Conservation (phyloP, 2,113 vertebrate genomes). For the Ptychochromis oligacanthus region DNA sequence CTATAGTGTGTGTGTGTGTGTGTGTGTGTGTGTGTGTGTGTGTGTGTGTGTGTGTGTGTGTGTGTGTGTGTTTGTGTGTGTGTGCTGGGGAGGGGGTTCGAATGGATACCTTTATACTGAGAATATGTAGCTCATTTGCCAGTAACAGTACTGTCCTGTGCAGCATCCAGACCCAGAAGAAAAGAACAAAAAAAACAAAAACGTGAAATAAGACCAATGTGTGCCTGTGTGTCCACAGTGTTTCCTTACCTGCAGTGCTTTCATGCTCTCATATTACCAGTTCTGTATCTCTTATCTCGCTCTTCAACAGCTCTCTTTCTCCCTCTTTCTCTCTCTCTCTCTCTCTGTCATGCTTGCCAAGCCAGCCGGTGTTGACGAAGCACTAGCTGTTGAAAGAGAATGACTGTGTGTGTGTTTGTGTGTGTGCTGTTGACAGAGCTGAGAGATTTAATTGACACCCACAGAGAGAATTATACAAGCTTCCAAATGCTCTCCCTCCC, state of each 20-base stretch:
- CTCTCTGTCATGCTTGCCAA: slow-evolving; percentile 42
- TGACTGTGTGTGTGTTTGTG: slow-evolving; percentile 21
- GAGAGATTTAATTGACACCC: slow-evolving; percentile 76
- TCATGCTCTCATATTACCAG: slow-evolving; percentile 57
- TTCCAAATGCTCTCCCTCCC: slow-evolving; percentile 65
- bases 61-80: too few species aligned
- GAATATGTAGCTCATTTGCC: not conserved
- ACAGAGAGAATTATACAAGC: slow-evolving; percentile 73
- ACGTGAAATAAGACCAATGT: slow-evolving; percentile 7
- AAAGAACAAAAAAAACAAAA: too few species aligned
- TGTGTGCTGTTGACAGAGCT: slow-evolving; percentile 60
- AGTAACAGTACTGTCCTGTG: not conserved
- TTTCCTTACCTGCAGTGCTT: slow-evolving; percentile 58
- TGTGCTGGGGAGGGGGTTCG: too few species aligned
- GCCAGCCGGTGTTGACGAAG: slow-evolving; percentile 67
- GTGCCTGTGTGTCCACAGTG: slow-evolving; percentile 26
- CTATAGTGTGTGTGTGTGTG: not conserved
- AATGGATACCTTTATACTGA: not conserved
- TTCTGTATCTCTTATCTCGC: slow-evolving; percentile 43
- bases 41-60: not conserved
- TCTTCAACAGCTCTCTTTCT: slow-evolving; percentile 13
- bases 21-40: not conserved
- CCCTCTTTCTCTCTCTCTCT: not conserved
- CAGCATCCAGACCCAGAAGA: not conserved
- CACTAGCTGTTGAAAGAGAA: slow-evolving; percentile 55